Evolutionary conservation across 2,888 invertebrate species (phyloP).

Genomic region (Drosophila mercatorum): DNA sequence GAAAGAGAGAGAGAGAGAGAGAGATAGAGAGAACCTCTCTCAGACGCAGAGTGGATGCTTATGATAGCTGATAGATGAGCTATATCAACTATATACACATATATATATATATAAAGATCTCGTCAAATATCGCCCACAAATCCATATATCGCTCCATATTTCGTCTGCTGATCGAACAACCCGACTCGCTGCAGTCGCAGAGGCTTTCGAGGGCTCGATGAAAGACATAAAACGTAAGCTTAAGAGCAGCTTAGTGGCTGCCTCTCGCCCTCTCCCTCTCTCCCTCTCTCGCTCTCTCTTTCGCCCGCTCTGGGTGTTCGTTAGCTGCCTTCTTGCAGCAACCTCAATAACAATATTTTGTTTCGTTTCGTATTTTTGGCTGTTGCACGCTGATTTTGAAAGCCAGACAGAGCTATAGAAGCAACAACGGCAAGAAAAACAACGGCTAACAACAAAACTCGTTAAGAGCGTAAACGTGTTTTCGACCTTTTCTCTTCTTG

Average conservation of each 20-base stretch:
- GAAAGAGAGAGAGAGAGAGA: too few species aligned
- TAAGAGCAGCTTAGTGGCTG: conserved; percentile 13
- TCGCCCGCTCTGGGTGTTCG: conserved; percentile 10
- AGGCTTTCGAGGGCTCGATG: neutral
- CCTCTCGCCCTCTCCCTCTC: neutral
- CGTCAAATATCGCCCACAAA: too few species aligned
- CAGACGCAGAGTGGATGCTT: too few species aligned
- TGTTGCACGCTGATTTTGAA: conserved; percentile 60
- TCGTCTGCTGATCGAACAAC: neutral
- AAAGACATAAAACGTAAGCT: conserved; percentile 1
- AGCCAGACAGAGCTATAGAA: conserved; percentile 33
- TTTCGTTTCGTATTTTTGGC: conserved; percentile 43
- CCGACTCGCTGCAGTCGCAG: neutral
- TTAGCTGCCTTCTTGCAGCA: conserved; percentile 47
- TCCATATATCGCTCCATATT: too few species aligned
- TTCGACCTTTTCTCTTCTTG: conserved; percentile 51
- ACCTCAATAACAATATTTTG: conserved; percentile 70
- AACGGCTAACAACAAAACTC: conserved; percentile 49
- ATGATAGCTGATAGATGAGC: too few species aligned
- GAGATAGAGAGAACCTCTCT: too few species aligned
- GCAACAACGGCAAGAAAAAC: conserved; percentile 15
- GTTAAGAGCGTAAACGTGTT: conserved; percentile 74
- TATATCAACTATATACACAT: too few species aligned
- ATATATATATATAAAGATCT: too few species aligned
- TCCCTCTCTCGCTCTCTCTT: neutral